phyloP scores from a whole-genome alignment of 1,140 invertebrate species.

The Temnothorax nylanderi region DNA sequence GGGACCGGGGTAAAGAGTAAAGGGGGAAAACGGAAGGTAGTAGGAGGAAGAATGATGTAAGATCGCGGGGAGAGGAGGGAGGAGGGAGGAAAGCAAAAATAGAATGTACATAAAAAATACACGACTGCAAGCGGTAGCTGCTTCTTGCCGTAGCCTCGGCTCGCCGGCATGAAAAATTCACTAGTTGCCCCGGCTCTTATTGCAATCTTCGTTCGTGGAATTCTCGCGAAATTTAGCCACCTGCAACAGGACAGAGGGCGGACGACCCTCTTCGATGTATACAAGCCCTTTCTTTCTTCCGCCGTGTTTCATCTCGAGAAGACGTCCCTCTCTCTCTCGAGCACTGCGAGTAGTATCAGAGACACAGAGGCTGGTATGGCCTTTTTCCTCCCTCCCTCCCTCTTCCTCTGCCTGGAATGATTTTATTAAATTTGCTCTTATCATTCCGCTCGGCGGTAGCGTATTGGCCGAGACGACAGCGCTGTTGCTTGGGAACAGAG shows the following conservation, averaged over 20 bases:
- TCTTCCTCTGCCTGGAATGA: conserved; percentile 43
- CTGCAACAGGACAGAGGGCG: conserved; percentile 43
- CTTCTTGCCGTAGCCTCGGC: conserved; percentile 7
- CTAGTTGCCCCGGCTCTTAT: conserved; percentile 58
- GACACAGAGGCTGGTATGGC: conserved; percentile 26
- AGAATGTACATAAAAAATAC: conserved; percentile 63
- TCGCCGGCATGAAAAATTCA: conserved; percentile 67
- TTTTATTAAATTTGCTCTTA: conserved; percentile 76
- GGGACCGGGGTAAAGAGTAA: background rate
- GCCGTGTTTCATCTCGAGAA: conserved; percentile 57
- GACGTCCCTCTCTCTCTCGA: conserved; percentile 42
- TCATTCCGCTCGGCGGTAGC: conserved; percentile 56
- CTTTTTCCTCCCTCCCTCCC: background rate
- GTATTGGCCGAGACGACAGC: conserved; percentile 28
- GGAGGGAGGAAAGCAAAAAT: conserved; percentile 43
- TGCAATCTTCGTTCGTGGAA: conserved; percentile 55
- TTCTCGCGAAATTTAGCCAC: conserved; percentile 61
- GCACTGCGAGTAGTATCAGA: conserved; percentile 47
- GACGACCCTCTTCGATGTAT: conserved; percentile 37
- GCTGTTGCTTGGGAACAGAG: conserved; percentile 14
- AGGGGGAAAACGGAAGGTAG: conserved; percentile 1
- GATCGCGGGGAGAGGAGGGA: background rate
- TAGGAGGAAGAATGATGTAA: conserved; percentile 36
- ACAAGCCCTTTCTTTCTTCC: conserved; percentile 49
- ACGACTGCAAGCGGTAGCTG: conserved; percentile 31